These are phyloP conservation scores for Rhea americana DNA, from an alignment of 2,113 vertebrate species.

Conservation along the genomic window DNA sequence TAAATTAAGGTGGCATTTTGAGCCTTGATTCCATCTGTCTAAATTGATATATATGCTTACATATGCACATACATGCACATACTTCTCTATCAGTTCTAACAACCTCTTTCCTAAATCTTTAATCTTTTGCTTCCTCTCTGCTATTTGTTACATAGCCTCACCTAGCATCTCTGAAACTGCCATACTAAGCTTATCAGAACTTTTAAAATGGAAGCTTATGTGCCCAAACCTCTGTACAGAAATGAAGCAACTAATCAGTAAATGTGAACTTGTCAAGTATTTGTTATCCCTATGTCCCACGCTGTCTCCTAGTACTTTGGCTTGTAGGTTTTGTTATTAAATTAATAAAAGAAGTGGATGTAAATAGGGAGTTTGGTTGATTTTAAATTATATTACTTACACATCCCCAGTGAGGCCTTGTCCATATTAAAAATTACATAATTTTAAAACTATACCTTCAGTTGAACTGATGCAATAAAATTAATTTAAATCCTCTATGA, in stretches of 20 bases:
- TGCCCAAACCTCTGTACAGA: background rate
- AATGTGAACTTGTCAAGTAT: background rate
- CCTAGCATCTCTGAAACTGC: background rate
- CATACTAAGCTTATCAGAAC: background rate
- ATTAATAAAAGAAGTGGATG: background rate
- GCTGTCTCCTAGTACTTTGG: background rate
- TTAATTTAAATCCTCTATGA: background rate
- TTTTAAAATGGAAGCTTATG: background rate
- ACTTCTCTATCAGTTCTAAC: background rate
- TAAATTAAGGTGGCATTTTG: background rate
- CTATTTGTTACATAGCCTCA: background rate
- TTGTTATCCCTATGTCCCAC: background rate
- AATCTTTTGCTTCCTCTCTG: background rate
- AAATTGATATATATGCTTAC: background rate
- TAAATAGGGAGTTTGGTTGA: background rate
- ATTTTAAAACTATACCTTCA: background rate
- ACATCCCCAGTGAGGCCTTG: background rate
- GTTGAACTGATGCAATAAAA: background rate
- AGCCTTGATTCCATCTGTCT: background rate
- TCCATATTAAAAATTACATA: background rate
- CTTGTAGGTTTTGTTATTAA: background rate
- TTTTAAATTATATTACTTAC: background rate
- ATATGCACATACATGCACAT: accelerated
- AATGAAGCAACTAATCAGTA: background rate
- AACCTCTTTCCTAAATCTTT: background rate